Base-by-base conservation (phyloP, 2,113 vertebrate species). In the Meriones unguiculatus region DNA sequence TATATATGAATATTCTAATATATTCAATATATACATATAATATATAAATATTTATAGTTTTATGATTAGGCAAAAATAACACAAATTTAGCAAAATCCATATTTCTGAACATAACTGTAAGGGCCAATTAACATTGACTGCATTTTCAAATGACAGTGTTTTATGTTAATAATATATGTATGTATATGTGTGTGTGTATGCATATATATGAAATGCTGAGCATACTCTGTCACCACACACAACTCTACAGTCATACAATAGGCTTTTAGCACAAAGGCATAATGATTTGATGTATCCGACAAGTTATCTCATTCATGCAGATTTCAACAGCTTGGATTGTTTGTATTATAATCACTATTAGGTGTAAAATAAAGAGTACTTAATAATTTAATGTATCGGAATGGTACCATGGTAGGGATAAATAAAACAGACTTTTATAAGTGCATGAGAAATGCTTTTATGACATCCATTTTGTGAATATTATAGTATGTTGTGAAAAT, bases 371-470 rank as follows among this genome's bases (percentile, higher is more conserved):
- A 70, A 62, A 88, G 25, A 78, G 8, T 59, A 81, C 17, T 77
- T 93, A 32, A 65, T 86, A 30, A 88, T 91, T 5, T 41, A 88
- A 86, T 54, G 65, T 93, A 94, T 89, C 25, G 69, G n/a, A 65
- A 80, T 65, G 17, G 70, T 52, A 69, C 3, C 88, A 78, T 89
- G 11, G 41, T 90, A 64, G 67, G 69, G 12, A 88, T 92, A 84
- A 65, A 69, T 64, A 78, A 69, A 64, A 73, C 20, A 50, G 15
- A 72, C 52, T 54, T 87, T 88, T 50, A 94, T 0, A 87, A 46
- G 3, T 84, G 12, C 28, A 81, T 90, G 87, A 95, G n/a, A 86
- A 93, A 91, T 91, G 24, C 3, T 75, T 76, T 91, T 50, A 52
- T 92, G 15, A 72, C 52, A 54, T 10, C n/a, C 73, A 62, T 91